Evolutionary conservation across 1,140 invertebrate species (phyloP).

Genomic region (Dermatophagoides farinae): DNA sequence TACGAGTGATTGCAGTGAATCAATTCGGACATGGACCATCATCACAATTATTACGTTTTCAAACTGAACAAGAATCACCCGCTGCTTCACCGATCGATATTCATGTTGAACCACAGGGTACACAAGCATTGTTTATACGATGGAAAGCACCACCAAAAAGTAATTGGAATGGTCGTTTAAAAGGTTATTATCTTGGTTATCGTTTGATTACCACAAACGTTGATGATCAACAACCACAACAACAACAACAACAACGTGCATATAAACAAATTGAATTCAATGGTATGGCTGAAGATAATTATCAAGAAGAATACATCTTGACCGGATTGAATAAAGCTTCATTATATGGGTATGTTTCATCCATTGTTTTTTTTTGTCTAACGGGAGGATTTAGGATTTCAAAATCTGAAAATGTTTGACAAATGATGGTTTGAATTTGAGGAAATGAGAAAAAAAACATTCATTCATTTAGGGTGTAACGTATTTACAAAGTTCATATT

Average conservation of each 20-base stretch:
- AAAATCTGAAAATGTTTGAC: not conserved
- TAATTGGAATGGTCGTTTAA: slow-evolving; percentile 22
- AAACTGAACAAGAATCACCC: slow-evolving; percentile 64
- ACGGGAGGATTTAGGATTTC: not conserved
- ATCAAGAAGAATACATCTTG: slow-evolving; percentile 18
- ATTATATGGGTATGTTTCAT: slow-evolving; percentile 14
- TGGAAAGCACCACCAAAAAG: slow-evolving; percentile 22
- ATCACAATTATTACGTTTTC: slow-evolving; percentile 71
- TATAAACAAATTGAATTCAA: slow-evolving; percentile 40
- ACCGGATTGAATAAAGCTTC: slow-evolving; percentile 17
- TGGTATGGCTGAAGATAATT: not conserved
- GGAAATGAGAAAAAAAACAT: too few species aligned
- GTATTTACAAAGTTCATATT: too few species aligned
- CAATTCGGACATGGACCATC: slow-evolving; percentile 74
- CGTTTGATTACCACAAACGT: slow-evolving; percentile 7
- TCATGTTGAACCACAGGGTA: not conserved
- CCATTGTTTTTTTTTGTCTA: not conserved
- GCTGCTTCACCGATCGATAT: slow-evolving; percentile 13
- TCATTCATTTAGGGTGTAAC: too few species aligned
- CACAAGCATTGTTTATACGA: not conserved
- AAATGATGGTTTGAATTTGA: too few species aligned
- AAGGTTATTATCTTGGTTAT: slow-evolving; percentile 26
- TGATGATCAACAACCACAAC: not conserved
- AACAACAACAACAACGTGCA: slow-evolving; percentile 39
- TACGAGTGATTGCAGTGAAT: slow-evolving; percentile 79